These are phyloP conservation scores for Eulemur rufifrons DNA, from an alignment of 2,113 vertebrate species.

Conservation along the genomic window DNA sequence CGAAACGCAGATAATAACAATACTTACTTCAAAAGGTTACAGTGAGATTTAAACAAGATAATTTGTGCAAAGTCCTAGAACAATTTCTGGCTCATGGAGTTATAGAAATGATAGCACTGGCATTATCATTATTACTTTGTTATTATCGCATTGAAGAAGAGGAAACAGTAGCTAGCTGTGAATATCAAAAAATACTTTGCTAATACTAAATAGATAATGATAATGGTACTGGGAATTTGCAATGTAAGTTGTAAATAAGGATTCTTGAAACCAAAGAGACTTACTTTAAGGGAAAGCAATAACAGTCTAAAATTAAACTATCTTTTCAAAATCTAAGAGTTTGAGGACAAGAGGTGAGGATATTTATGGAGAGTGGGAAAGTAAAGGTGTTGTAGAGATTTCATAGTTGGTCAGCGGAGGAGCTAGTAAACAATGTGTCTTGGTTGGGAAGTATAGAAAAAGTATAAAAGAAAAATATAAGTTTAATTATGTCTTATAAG, in stretches of 20 bases:
- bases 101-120: background rate
- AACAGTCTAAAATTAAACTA: background rate
- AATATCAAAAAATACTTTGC: background rate
- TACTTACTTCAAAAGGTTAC: background rate
- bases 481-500: background rate
- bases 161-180: background rate
- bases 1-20: background rate
- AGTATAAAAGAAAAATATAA: background rate
- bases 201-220: background rate
- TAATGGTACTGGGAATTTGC: background rate
- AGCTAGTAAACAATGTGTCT: background rate
- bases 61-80: background rate
- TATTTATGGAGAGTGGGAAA: background rate
- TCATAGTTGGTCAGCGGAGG: background rate
- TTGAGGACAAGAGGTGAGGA: background rate
- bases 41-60: background rate
- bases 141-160: background rate
- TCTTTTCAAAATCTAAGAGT: background rate
- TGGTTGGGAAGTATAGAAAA: background rate
- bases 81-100: background rate
- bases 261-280: background rate
- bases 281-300: background rate
- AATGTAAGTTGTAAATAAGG: background rate
- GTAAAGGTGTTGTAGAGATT: background rate
- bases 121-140: background rate